Percentiles rank a stretch among this genome's conserved stretches.
These are phyloP conservation scores for Catamblyrhynchus diadema DNA, from an alignment of 2,797 vertebrate species.

Conservation along the genomic window DNA sequence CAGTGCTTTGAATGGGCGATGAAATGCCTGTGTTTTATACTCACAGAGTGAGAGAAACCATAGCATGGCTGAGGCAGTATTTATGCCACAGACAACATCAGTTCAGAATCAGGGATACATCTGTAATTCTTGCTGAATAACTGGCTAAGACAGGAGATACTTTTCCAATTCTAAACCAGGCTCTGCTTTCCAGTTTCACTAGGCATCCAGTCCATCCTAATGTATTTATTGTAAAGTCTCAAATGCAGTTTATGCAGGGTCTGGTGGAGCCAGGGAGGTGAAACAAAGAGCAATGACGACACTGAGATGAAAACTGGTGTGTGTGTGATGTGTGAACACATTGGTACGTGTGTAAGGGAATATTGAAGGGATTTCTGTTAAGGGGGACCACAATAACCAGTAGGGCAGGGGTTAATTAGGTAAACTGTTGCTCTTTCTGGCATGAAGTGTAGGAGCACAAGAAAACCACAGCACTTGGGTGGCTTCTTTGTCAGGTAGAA, in stretches of 20 bases:
- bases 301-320: not conserved
- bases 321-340: fast-evolving
- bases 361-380: not conserved
- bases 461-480: not conserved
- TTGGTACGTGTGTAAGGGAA: fast-evolving
- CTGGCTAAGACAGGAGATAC: not conserved
- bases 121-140: not conserved
- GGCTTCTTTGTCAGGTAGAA: not conserved
- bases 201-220: not conserved
- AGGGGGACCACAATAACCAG: not conserved
- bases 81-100: not conserved
- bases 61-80: not conserved
- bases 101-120: not conserved
- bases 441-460: not conserved
- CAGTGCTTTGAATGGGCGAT: not conserved
- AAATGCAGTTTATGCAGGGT: not conserved
- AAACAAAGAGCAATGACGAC: not conserved
- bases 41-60: not conserved
- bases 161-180: not conserved
- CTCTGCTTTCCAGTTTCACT: not conserved
- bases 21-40: not conserved
- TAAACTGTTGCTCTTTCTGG: not conserved
- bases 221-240: not conserved
- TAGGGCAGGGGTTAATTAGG: not conserved
- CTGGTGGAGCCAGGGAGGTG: not conserved